phyloP scores from a whole-genome alignment of 2,113 vertebrate genomes.

The Cricetomys ansorgei region DNA sequence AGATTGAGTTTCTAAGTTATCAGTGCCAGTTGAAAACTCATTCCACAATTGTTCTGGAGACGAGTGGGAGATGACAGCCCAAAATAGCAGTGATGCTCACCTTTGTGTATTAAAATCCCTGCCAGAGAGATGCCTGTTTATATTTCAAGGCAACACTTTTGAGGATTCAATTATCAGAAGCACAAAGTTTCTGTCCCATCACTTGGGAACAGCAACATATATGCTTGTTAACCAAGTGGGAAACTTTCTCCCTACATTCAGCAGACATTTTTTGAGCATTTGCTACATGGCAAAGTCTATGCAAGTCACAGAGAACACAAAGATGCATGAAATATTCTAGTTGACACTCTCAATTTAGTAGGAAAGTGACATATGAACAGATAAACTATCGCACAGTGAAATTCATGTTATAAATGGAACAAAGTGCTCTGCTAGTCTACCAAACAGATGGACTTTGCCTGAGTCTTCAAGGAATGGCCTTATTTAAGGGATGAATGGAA shows the following conservation, averaged over 20 bases:
- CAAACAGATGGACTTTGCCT: not conserved
- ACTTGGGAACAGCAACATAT: not conserved
- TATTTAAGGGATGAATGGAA: not conserved
- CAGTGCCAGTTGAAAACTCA: not conserved
- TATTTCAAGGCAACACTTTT: not conserved
- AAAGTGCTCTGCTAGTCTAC: not conserved
- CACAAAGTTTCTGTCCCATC: not conserved
- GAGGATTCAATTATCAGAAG: conserved; percentile 26
- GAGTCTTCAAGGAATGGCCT: not conserved
- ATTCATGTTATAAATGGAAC: not conserved
- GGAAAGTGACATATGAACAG: not conserved
- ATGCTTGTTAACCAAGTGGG: not conserved
- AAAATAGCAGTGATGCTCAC: conserved; percentile 45
- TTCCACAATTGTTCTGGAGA: conserved; percentile 37
- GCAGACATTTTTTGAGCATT: not conserved
- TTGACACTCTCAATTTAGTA: not conserved
- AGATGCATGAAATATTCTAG: not conserved
- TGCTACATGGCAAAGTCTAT: not conserved
- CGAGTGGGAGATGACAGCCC: conserved; percentile 59
- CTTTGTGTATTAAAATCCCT: conserved; percentile 50
- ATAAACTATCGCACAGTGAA: not conserved
- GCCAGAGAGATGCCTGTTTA: conserved; percentile 46
- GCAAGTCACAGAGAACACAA: not conserved
- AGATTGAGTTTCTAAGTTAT: conserved; percentile 52
- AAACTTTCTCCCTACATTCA: not conserved